Evolutionary conservation across 2,797 vertebrate species (phyloP).

Genomic region (Poeciliopsis infans): DNA sequence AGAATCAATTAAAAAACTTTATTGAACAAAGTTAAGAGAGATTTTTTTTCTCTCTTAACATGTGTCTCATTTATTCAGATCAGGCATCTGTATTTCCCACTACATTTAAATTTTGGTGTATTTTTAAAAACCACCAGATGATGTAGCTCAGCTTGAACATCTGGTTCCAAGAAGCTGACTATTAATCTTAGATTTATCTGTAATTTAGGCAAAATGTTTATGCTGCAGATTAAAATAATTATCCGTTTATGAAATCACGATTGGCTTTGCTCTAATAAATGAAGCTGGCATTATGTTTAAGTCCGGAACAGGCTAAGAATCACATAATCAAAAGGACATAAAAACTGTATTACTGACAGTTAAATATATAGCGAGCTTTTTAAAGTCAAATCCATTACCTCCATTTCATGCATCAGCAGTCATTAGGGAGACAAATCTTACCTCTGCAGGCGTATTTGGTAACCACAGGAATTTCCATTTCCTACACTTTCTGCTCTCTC

Average conservation of each 20-base stretch:
- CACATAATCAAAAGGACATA: neutral
- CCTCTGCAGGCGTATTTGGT: slow-evolving; percentile 98
- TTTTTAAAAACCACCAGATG: neutral
- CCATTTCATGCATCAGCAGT: slow-evolving; percentile 15
- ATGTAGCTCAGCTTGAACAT: neutral
- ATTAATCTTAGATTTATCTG: neutral
- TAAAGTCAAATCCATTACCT: slow-evolving; percentile 7
- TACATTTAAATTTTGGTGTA: neutral
- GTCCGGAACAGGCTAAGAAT: neutral
- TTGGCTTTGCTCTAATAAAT: neutral
- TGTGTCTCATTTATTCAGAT: neutral
- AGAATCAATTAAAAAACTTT: neutral
- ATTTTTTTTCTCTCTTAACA: too few relatives aligned
- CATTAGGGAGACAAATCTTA: slow-evolving; percentile 59
- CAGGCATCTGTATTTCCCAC: neutral
- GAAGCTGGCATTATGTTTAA: neutral
- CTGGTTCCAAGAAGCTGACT: neutral
- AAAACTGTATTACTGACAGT: neutral
- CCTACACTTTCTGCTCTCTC: slow-evolving; percentile 93
- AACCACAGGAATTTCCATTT: slow-evolving; percentile 91
- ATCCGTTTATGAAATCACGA: neutral
- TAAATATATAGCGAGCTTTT: slow-evolving; percentile 7
- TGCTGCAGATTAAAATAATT: neutral
- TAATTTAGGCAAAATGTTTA: neutral
- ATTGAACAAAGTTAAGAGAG: too few relatives aligned